These are phyloP conservation scores for Sebastes dallii DNA, from an alignment of 2,797 vertebrate genomes.

Conservation along the genomic window DNA sequence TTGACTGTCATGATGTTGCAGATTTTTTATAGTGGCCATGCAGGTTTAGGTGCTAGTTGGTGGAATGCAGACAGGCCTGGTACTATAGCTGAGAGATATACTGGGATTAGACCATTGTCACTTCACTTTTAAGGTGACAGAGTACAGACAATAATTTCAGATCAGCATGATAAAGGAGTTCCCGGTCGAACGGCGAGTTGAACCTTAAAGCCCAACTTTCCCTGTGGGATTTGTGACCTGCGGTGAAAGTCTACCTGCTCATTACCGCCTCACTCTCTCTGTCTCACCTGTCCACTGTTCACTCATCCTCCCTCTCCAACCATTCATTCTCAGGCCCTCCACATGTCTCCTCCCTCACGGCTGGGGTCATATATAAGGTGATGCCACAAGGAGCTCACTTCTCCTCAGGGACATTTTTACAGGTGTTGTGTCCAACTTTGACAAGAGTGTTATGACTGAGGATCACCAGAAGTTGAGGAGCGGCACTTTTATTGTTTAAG, in stretches of 20 bases:
- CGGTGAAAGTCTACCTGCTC: constrained; percentile 59
- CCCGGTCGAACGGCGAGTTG: neutral
- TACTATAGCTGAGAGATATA: constrained; percentile 7
- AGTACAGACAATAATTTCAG: constrained; percentile 2
- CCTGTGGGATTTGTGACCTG: constrained; percentile 36
- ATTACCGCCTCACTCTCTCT: constrained; percentile 54
- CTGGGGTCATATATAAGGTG: constrained; percentile 65
- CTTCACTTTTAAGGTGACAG: constrained; percentile 22
- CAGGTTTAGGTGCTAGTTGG: constrained; percentile 60
- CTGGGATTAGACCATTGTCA: constrained; percentile 16
- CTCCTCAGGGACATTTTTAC: constrained; percentile 46
- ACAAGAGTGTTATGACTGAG: constrained; percentile 30
- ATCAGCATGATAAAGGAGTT: constrained; percentile 44
- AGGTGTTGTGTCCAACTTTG: constrained; percentile 18
- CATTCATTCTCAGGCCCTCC: constrained; percentile 26
- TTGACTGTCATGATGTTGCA: constrained; percentile 63
- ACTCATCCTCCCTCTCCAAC: constrained; percentile 40
- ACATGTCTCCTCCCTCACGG: constrained; percentile 62
- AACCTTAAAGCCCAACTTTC: constrained; percentile 45
- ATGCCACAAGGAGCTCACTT: constrained; percentile 41
- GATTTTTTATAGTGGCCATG: constrained; percentile 68
- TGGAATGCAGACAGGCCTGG: constrained; percentile 61
- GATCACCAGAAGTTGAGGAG: constrained; percentile 23
- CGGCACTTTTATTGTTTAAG: constrained; percentile 31
- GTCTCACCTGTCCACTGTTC: constrained; percentile 53